These are phyloP conservation scores for Drosophila ercepeae DNA, from an alignment of 1,140 invertebrate genomes.

Conservation along the genomic window DNA sequence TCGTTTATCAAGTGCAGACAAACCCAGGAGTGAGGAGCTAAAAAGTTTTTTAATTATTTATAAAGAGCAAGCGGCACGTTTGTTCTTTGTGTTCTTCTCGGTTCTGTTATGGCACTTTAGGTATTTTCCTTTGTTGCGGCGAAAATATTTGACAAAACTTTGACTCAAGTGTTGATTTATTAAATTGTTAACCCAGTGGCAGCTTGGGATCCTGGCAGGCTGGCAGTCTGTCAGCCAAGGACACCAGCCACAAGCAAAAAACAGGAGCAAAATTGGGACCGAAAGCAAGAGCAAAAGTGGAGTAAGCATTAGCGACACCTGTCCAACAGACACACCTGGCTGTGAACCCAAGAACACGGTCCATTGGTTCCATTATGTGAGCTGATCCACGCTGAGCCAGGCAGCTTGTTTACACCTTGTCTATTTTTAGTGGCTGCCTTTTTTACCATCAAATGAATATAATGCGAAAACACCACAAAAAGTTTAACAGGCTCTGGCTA, in stretches of 20 bases:
- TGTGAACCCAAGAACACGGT: constrained; percentile 26
- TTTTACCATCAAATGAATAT: constrained; percentile 13
- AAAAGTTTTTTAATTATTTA: constrained; percentile 57
- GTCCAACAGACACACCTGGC: constrained; percentile 26
- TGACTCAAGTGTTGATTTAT: constrained; percentile 45
- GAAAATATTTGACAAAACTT: constrained; percentile 51
- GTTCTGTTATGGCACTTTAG: constrained; percentile 23
- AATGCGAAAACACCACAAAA: constrained; percentile 17
- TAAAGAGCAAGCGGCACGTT: constrained; percentile 39
- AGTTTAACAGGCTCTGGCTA: constrained; percentile 8
- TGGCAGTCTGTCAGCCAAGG: constrained; percentile 21
- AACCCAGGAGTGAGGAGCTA: neutral
- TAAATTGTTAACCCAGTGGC: constrained; percentile 35
- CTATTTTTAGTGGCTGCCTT: constrained; percentile 38
- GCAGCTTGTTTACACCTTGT: constrained; percentile 38
- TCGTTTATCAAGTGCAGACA: constrained; percentile 46
- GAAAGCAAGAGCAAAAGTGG: neutral
- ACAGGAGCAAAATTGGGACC: neutral
- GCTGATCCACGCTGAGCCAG: constrained; percentile 39
- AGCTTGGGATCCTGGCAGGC: neutral
- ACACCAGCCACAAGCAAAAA: neutral
- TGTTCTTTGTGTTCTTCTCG: constrained; percentile 24
- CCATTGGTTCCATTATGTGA: constrained; percentile 42
- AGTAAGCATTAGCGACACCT: constrained; percentile 39
- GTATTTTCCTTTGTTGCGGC: constrained; percentile 36